Evolutionary conservation across 2,113 vertebrate species (phyloP).

Genomic region (Phoenicopterus ruber): DNA sequence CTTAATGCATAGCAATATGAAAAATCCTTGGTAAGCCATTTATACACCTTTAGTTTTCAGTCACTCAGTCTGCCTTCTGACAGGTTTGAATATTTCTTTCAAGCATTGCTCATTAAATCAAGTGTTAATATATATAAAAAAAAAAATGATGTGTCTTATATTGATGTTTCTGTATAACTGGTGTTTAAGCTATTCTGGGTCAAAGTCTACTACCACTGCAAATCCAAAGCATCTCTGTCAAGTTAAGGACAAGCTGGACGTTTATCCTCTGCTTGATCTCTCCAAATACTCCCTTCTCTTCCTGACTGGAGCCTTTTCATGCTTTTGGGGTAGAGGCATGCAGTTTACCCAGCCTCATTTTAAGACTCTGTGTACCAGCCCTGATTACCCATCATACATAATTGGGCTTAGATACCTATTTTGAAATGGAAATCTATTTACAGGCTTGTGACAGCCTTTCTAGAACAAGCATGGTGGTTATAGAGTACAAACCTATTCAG

Average conservation of each 20-base stretch:
- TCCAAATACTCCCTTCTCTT: not conserved
- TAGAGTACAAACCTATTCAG: not conserved
- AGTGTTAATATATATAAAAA: constrained; percentile 8
- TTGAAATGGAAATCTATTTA: not conserved
- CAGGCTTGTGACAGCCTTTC: not conserved
- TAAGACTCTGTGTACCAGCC: not conserved
- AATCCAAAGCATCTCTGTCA: not conserved
- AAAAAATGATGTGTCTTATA: not conserved
- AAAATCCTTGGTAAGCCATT: constrained; percentile 27
- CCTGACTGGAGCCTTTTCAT: not conserved
- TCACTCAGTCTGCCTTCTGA: constrained; percentile 24
- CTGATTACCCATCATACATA: not conserved
- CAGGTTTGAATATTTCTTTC: not conserved
- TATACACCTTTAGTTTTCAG: constrained; percentile 25
- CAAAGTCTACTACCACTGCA: not conserved
- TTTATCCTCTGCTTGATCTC: not conserved
- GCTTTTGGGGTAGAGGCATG: not conserved
- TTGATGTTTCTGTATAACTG: constrained; percentile 1
- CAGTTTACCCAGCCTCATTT: not conserved
- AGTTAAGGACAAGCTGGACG: not conserved
- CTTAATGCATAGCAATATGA: constrained; percentile 42
- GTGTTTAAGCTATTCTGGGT: not conserved
- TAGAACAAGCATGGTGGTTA: not conserved
- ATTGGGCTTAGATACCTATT: not conserved
- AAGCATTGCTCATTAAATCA: constrained; percentile 23